Evolutionary conservation across 2,797 vertebrate genomes (phyloP).

Genomic region (Sebastes kiyomatsui): DNA sequence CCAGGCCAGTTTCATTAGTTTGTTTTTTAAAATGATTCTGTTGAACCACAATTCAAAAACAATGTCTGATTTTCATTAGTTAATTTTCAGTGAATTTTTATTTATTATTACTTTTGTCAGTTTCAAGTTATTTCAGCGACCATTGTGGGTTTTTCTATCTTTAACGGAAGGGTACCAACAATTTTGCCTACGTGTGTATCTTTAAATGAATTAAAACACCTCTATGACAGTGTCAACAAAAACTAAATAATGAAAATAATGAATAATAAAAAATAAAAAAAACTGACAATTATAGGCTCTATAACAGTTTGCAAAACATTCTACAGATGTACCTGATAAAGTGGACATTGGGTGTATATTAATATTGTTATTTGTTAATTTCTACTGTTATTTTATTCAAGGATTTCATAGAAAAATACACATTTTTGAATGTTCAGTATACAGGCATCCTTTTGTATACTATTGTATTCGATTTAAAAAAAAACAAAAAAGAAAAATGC

Average conservation of each 20-base stretch:
- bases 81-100: too few relatives aligned
- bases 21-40: too few relatives aligned
- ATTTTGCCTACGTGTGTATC: too few relatives aligned
- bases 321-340: not conserved
- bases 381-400: not conserved
- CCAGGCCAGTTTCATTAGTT: too few relatives aligned
- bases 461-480: not conserved
- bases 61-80: too few relatives aligned
- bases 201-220: not conserved
- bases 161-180: too few relatives aligned
- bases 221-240: not conserved
- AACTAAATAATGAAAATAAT: too few relatives aligned
- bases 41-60: too few relatives aligned
- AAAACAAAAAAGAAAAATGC: rapidly evolving
- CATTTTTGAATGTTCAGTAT: not conserved
- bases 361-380: not conserved
- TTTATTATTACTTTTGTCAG: too few relatives aligned
- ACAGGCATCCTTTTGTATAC: not conserved
- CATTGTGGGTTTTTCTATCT: too few relatives aligned
- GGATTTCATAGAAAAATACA: not conserved
- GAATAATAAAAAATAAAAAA: not conserved
- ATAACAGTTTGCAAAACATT: not conserved
- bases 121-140: too few relatives aligned
- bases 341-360: not conserved
- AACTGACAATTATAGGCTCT: too few relatives aligned